These are phyloP conservation scores for Candidula unifasciata DNA, from an alignment of 2,888 invertebrate genomes.

Conservation along the genomic window DNA sequence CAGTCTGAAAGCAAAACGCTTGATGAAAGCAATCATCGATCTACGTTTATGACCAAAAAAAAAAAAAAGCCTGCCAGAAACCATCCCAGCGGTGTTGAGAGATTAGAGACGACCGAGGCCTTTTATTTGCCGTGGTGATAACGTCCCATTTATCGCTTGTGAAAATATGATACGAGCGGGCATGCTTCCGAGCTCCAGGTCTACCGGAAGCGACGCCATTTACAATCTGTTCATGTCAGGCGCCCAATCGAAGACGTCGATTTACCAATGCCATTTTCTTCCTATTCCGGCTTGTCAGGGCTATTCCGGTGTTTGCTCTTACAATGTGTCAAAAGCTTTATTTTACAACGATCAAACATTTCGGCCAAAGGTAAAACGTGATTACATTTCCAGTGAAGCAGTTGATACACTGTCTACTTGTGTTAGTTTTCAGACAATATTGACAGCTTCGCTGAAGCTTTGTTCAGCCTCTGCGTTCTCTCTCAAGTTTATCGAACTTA, in stretches of 20 bases:
- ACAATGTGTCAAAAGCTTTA: constrained; percentile 48
- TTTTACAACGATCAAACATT: constrained; percentile 22
- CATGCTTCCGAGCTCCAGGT: constrained; percentile 38
- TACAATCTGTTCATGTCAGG: constrained; percentile 42
- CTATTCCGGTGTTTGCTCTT: constrained; percentile 38
- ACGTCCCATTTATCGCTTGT: constrained; percentile 46
- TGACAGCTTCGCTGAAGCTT: constrained; percentile 5
- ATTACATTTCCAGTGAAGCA: constrained; percentile 10
- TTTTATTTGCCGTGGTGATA: constrained; percentile 39
- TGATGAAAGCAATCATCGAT: constrained; percentile 40
- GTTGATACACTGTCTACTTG: constrained; percentile 41
- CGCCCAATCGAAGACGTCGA: constrained; percentile 22
- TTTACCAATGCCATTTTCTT: constrained; percentile 33
- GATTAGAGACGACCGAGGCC: constrained; percentile 30
- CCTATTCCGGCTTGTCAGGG: constrained; percentile 39
- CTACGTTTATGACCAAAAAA: neutral
- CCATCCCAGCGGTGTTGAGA: constrained; percentile 17
- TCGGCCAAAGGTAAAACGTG: constrained; percentile 20
- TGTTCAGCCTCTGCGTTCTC: constrained; percentile 4
- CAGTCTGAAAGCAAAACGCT: constrained; percentile 35
- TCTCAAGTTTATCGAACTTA: constrained; percentile 14
- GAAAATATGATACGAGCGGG: constrained; percentile 45
- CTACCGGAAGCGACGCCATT: constrained; percentile 46
- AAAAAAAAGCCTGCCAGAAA: neutral
- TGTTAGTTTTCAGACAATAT: constrained; percentile 22